Evolutionary conservation across 1,140 invertebrate species (phyloP).

Genomic region (Dendrolimus punctatus): DNA sequence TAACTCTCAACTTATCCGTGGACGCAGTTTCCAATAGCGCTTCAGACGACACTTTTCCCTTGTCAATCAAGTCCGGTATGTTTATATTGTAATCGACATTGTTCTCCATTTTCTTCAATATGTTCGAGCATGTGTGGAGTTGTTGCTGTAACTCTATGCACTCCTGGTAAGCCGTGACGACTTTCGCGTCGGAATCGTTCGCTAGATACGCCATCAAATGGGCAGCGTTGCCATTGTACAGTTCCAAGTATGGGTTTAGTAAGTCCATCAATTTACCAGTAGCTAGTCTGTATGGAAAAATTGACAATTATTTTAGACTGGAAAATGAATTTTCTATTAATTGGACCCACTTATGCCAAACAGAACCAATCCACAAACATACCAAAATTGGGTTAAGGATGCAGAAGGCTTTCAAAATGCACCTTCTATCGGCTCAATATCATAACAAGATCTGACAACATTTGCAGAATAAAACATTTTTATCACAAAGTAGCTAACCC

Average conservation of each 20-base stretch:
- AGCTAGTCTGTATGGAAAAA: constrained; percentile 79
- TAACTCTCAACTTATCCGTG: constrained; percentile 84
- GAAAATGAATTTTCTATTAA: too few species aligned
- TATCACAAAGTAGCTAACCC: too few species aligned
- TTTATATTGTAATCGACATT: constrained; percentile 30
- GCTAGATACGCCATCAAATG: constrained; percentile 87
- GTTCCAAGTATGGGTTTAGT: constrained; percentile 81
- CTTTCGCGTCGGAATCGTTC: constrained; percentile 78
- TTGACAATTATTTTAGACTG: not conserved
- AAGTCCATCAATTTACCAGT: constrained; percentile 85
- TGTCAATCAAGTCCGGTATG: constrained; percentile 37
- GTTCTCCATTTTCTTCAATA: constrained; percentile 49
- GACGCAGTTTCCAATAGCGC: constrained; percentile 74
- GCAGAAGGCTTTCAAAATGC: too few species aligned
- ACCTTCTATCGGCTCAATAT: too few species aligned
- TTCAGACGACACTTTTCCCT: constrained; percentile 45
- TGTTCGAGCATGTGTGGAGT: constrained; percentile 59
- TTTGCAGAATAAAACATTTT: too few species aligned
- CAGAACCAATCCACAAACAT: too few species aligned
- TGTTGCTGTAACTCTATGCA: constrained; percentile 67
- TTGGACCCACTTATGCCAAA: too few species aligned
- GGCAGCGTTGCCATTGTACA: constrained; percentile 83
- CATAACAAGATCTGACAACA: too few species aligned
- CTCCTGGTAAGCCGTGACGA: constrained; percentile 85
- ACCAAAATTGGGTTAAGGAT: too few species aligned